Conservation (phyloP, 1,140 invertebrate species). For the Proales similis region DNA sequence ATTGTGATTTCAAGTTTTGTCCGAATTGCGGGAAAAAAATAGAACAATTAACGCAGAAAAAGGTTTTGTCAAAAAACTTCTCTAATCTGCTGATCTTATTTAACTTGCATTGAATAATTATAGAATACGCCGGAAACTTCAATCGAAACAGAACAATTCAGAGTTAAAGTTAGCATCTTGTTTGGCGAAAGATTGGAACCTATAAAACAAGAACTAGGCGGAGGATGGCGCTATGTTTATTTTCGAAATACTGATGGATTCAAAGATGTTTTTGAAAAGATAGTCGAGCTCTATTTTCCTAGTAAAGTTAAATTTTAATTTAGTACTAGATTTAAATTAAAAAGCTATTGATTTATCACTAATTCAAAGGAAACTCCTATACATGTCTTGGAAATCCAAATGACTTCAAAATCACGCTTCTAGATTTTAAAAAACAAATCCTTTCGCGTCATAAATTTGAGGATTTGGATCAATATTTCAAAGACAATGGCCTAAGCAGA, state of each 20-base stretch:
- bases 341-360: not conserved
- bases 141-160: not conserved
- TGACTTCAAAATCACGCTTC: conserved; percentile 4
- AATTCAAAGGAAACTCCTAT: conserved; percentile 2
- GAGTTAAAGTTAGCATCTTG: conserved; percentile 13
- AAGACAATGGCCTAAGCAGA: conserved; percentile 11
- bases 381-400: conserved; percentile 7
- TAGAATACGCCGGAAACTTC: not conserved
- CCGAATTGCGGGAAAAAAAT: conserved; percentile 2
- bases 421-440: conserved; percentile 33
- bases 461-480: not conserved
- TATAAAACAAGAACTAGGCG: conserved; percentile 22
- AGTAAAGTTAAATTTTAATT: conserved; percentile 9
- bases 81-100: not conserved
- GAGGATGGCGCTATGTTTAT: not conserved
- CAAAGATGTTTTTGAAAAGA: conserved; percentile 3
- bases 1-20: conserved; percentile 20
- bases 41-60: not conserved
- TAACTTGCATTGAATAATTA: not conserved
- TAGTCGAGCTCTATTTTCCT: conserved; percentile 21
- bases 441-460: not conserved
- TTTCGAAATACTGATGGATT: conserved; percentile 4
- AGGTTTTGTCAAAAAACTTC: not conserved
- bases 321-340: not conserved
- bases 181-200: not conserved